Percentiles rank a stretch among this genome's conserved stretches.
phyloP scores from a whole-genome alignment of 1,140 invertebrate species.

The Centruroides sculpturatus region DNA sequence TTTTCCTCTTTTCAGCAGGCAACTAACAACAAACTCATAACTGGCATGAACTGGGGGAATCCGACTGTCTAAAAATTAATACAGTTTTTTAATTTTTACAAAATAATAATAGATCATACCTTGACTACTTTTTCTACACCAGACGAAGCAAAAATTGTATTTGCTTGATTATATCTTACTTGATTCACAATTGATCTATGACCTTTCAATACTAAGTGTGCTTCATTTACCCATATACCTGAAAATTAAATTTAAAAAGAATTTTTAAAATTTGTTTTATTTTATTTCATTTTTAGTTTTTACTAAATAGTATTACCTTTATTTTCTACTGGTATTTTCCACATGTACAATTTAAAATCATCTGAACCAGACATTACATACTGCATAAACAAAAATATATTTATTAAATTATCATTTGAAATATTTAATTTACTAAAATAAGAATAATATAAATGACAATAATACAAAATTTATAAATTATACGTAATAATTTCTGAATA shows the following conservation, averaged over 20 bases:
- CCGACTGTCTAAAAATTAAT: conserved; percentile 22
- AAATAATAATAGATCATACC: conserved; percentile 30
- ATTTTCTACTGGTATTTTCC: conserved; percentile 58
- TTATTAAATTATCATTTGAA: conserved; percentile 1
- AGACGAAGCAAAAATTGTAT: conserved; percentile 75
- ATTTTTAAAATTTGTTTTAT: neutral
- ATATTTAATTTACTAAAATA: neutral
- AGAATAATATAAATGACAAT: too few species aligned
- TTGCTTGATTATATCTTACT: conserved; percentile 73
- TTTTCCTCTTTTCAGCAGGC: too few species aligned
- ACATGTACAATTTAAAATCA: conserved; percentile 89
- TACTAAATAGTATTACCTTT: neutral
- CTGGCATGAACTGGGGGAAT: too few species aligned
- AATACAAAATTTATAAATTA: too few species aligned
- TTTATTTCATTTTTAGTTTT: neutral
- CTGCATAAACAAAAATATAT: conserved; percentile 31
- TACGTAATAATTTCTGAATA: too few species aligned
- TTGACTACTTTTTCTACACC: conserved; percentile 93
- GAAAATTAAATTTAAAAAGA: neutral
- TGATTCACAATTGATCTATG: conserved; percentile 94
- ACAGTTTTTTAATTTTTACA: neutral
- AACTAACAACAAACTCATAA: too few species aligned
- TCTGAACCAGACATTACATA: conserved; percentile 83
- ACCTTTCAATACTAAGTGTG: conserved; percentile 68
- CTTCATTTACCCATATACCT: conserved; percentile 39